Evolutionary conservation across 2,113 vertebrate species (phyloP).

Genomic region (Saccopteryx bilineata): DNA sequence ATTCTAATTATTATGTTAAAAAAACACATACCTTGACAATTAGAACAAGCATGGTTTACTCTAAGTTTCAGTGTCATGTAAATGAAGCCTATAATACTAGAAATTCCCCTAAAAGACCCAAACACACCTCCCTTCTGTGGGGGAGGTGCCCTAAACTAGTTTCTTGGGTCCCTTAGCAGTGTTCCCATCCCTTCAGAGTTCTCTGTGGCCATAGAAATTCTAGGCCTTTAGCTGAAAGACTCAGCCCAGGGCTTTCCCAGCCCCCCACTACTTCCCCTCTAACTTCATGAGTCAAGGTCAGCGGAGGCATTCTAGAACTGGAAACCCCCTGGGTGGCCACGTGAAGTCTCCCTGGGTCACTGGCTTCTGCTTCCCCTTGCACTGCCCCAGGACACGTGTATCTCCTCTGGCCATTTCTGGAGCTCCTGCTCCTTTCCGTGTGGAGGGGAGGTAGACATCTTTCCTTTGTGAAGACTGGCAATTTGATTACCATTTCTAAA

Average conservation of each 20-base stretch:
- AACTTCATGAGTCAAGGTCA: slow-evolving; percentile 17
- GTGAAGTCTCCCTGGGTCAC: background rate
- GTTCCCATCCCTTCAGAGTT: background rate
- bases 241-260: rapidly evolving
- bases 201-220: background rate
- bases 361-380: background rate
- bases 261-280: rapidly evolving
- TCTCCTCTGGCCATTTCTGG: background rate
- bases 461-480: background rate
- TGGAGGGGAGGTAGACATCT: background rate
- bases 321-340: slow-evolving; percentile 47
- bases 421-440: background rate
- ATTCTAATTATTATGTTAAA: background rate
- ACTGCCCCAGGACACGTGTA: rapidly evolving
- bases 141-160: background rate
- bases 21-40: background rate
- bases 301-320: background rate
- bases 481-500: background rate
- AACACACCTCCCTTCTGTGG: background rate
- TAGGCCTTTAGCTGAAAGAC: background rate
- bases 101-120: background rate
- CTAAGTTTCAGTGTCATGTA: background rate
- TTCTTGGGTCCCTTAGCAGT: too few species aligned
- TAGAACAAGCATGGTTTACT: background rate
- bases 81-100: background rate